Evolutionary conservation across 92 coral and sea anemone genomes (phyloP).

Genomic region (Palythoa grandis): DNA sequence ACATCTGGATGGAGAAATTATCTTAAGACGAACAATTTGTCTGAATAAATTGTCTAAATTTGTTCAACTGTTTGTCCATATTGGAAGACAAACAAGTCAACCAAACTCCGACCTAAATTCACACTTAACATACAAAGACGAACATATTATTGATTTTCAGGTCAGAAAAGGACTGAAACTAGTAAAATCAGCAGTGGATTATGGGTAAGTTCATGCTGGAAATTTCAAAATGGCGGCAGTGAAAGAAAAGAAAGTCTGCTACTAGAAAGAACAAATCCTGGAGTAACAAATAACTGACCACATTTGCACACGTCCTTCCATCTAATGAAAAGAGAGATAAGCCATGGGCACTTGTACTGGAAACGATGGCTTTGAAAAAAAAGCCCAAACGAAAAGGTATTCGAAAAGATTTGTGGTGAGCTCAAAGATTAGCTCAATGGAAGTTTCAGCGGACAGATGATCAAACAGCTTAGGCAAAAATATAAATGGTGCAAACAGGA

Average conservation of each 20-base stretch:
- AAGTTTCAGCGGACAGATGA: too few relatives aligned
- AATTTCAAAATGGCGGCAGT: constrained; percentile 1
- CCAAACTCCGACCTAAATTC: constrained; percentile 21
- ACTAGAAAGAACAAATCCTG: too few relatives aligned
- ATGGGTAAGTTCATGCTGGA: neutral
- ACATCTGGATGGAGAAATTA: too few relatives aligned
- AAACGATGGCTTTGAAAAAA: constrained; percentile 37
- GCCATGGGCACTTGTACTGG: constrained; percentile 36
- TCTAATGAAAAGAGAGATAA: constrained; percentile 33
- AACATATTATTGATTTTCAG: too few relatives aligned
- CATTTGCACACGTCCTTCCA: constrained; percentile 12
- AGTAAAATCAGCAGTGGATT: too few relatives aligned
- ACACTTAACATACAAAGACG: neutral
- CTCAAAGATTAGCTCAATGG: neutral
- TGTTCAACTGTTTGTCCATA: neutral
- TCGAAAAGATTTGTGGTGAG: neutral
- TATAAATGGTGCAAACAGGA: too few relatives aligned
- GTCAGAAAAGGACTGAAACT: too few relatives aligned
- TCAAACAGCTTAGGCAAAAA: too few relatives aligned
- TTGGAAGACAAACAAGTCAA: constrained; percentile 17
- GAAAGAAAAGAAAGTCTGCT: constrained; percentile 28
- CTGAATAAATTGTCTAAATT: too few relatives aligned
- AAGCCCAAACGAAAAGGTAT: neutral
- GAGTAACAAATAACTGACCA: constrained; percentile 17
- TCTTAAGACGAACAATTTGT: too few relatives aligned